Percentiles rank a stretch among this genome's conserved stretches.
Conservation (phyloP, 1,140 invertebrate species). For the Lethocerus indicus region DNA sequence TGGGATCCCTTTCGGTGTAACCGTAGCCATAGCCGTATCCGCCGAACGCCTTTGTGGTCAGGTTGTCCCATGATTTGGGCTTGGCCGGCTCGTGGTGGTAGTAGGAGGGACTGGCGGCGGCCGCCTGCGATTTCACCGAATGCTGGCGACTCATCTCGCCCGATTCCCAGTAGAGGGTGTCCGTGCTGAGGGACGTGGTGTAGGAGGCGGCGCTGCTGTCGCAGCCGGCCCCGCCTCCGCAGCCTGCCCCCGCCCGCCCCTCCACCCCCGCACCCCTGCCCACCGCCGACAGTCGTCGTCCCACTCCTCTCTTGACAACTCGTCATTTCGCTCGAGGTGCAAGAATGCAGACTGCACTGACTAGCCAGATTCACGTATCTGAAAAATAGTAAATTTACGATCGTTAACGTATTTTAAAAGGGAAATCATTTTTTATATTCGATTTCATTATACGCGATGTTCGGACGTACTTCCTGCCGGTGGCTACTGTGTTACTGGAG, state of each 20-base stretch:
- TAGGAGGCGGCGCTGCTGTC: slow-evolving; percentile 56
- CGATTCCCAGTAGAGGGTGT: slow-evolving; percentile 56
- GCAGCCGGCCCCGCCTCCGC: slow-evolving; percentile 24
- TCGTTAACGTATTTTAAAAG: no score
- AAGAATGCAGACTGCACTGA: slow-evolving; percentile 63
- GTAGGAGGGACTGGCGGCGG: no score
- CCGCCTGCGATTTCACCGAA: slow-evolving; percentile 19
- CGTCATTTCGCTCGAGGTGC: slow-evolving; percentile 53
- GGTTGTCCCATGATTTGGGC: slow-evolving; percentile 75
- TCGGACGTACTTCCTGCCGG: no score
- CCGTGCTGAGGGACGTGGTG: slow-evolving; percentile 64
- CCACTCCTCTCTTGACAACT: slow-evolving; percentile 10
- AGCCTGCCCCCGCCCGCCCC: neutral
- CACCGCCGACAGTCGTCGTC: neutral
- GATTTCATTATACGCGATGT: no score
- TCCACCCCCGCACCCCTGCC: neutral
- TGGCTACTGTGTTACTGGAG: no score
- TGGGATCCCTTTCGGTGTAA: slow-evolving; percentile 24
- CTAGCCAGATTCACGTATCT: slow-evolving; percentile 28
- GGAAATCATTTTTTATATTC: no score
- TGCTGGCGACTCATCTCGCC: slow-evolving; percentile 16
- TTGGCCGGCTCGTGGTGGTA: slow-evolving; percentile 45
- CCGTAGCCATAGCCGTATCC: slow-evolving; percentile 72
- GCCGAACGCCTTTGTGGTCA: slow-evolving; percentile 62
- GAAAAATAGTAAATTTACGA: no score